Evolutionary conservation across 2,113 vertebrate genomes (phyloP).

Genomic region (Phalacrocorax pelagicus): DNA sequence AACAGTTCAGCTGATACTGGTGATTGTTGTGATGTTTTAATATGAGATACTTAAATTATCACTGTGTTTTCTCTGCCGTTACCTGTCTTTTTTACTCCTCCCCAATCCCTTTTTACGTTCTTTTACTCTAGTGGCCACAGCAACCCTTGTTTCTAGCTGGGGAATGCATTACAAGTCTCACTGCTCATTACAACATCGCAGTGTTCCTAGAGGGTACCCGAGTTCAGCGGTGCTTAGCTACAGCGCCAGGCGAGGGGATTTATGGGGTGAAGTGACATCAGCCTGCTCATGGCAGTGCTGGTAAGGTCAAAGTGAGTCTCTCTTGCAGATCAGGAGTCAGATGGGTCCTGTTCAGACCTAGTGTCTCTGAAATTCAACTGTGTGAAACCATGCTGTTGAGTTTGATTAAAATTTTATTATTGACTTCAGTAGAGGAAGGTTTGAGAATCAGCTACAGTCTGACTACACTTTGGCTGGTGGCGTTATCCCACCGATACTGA

Average conservation of each 20-base stretch:
- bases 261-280: slow-evolving; percentile 1
- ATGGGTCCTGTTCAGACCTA: not conserved
- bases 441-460: not conserved
- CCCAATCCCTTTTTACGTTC: not conserved
- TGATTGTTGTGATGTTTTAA: not conserved
- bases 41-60: not conserved
- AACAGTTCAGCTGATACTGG: slow-evolving; percentile 23
- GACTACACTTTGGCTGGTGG: not conserved
- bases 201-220: not conserved
- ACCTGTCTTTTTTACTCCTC: not conserved
- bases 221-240: slow-evolving; percentile 4
- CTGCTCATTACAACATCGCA: slow-evolving; percentile 11
- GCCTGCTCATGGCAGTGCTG: not conserved
- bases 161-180: not conserved
- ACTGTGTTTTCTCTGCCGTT: not conserved
- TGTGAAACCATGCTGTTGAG: not conserved
- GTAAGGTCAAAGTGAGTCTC: not conserved
- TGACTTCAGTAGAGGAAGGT: not conserved
- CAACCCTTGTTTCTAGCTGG: slow-evolving; percentile 26
- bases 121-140: slow-evolving; percentile 21
- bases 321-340: not conserved
- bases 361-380: not conserved
- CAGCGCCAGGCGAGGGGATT: not conserved
- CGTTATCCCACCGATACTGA: not conserved
- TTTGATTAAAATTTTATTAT: not conserved